Percentiles rank a stretch among this genome's conserved stretches.
These are phyloP conservation scores for Aptenodytes patagonicus DNA, from an alignment of 2,113 vertebrate genomes.

Conservation along the genomic window DNA sequence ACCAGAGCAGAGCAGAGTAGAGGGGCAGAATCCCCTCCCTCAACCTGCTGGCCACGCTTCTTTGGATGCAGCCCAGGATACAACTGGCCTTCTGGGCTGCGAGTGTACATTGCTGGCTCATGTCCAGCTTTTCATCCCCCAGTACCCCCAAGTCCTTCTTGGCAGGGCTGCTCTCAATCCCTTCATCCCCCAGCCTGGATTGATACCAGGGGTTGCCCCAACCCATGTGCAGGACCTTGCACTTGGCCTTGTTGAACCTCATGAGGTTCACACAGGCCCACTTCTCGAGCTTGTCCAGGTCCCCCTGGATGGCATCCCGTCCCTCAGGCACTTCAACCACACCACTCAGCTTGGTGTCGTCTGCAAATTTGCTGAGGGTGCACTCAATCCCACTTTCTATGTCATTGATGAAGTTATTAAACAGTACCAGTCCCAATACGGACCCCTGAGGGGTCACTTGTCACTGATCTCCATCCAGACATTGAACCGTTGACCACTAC, in stretches of 20 bases:
- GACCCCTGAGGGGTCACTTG: neutral
- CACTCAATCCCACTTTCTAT: neutral
- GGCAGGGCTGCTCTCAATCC: neutral
- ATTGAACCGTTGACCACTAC: neutral
- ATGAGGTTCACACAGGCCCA: too few relatives aligned
- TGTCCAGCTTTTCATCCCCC: neutral
- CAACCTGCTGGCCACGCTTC: neutral
- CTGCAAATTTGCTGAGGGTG: neutral
- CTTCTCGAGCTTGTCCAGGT: neutral
- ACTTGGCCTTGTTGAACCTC: neutral
- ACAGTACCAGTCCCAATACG: neutral
- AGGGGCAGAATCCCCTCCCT: neutral
- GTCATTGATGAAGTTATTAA: neutral
- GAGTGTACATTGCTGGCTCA: neutral
- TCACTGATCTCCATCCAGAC: neutral
- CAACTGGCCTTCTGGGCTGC: neutral
- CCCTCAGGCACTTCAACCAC: neutral
- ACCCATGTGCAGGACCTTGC: neutral
- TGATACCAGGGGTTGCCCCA: rapidly evolving
- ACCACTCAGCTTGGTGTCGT: neutral
- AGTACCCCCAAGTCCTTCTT: neutral
- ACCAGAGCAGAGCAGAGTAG: neutral
- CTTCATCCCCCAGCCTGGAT: neutral
- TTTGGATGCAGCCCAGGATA: neutral
- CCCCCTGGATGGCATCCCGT: neutral